Conservation (phyloP, 2,888 invertebrate genomes). For the Drosophila sordidula region DNA sequence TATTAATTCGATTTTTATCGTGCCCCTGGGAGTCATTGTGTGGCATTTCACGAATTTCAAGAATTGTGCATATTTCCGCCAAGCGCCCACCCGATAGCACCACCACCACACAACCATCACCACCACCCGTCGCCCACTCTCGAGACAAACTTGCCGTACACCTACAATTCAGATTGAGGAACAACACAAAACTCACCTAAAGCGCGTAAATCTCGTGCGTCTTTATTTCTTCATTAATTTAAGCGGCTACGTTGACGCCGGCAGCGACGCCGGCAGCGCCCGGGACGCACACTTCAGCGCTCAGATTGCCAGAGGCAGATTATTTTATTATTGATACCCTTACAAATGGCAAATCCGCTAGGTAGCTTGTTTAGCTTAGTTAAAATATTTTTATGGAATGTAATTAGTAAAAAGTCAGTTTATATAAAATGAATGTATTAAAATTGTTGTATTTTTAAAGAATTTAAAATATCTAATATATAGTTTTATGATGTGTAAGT, state of each 20-base stretch:
- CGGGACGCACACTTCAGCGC: slow-evolving; percentile 60
- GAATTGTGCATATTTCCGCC: slow-evolving; percentile 73
- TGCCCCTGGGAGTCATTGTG: slow-evolving; percentile 84
- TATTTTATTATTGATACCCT: slow-evolving; percentile 65
- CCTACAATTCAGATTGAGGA: slow-evolving; percentile 15
- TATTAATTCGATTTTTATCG: slow-evolving; percentile 85
- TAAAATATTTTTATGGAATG: too few species aligned
- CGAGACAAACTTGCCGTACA: neutral
- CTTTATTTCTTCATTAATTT: slow-evolving; percentile 84
- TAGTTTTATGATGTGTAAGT: too few species aligned
- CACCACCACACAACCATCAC: neutral
- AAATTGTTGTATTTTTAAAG: too few species aligned
- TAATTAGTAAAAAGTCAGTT: too few species aligned
- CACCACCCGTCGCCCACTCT: neutral
- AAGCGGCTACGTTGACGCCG: slow-evolving; percentile 58
- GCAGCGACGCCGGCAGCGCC: slow-evolving; percentile 36
- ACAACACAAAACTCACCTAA: slow-evolving; percentile 51
- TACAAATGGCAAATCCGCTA: neutral
- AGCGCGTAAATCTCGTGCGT: slow-evolving; percentile 75
- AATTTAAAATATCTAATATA: too few species aligned
- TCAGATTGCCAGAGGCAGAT: slow-evolving; percentile 80
- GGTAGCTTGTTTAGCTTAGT: neutral
- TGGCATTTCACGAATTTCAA: slow-evolving; percentile 77
- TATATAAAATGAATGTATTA: too few species aligned
- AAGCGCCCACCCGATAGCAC: neutral